Evolutionary conservation across 92 coral and sea anemone species (phyloP).

Genomic region (Phenganax stokvisi): DNA sequence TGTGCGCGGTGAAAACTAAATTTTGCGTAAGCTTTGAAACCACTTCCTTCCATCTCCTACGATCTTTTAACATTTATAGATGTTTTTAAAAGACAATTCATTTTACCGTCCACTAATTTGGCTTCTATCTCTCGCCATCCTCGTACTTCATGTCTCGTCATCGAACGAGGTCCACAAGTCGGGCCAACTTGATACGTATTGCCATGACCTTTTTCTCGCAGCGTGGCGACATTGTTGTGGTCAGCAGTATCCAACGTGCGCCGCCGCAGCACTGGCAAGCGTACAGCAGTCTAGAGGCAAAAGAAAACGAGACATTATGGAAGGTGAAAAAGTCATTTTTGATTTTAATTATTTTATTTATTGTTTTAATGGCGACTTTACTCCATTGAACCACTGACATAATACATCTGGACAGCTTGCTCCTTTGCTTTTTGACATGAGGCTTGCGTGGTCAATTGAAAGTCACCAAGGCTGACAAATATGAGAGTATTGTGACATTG

Average conservation of each 20-base stretch:
- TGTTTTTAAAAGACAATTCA: too few relatives aligned
- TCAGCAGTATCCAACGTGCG: conserved; percentile 14
- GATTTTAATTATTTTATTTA: not conserved
- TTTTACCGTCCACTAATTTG: not conserved
- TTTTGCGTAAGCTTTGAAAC: too few relatives aligned
- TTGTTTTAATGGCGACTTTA: too few relatives aligned
- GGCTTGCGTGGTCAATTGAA: too few relatives aligned
- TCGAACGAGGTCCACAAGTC: conserved; percentile 19
- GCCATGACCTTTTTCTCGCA: not conserved
- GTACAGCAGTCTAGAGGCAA: conserved; percentile 13
- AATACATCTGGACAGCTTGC: too few relatives aligned
- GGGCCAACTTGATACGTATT: conserved; percentile 8
- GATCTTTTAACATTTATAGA: too few relatives aligned
- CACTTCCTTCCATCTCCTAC: too few relatives aligned
- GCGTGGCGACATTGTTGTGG: conserved; percentile 38
- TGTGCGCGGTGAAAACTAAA: too few relatives aligned
- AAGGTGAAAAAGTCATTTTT: not conserved
- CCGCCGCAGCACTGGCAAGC: conserved; percentile 13
- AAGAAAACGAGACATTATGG: conserved; percentile 1
- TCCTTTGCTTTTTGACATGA: too few relatives aligned
- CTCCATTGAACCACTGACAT: too few relatives aligned
- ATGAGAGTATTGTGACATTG: too few relatives aligned
- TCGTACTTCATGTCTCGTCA: conserved; percentile 18
- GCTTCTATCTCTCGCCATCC: not conserved
- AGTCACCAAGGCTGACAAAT: too few relatives aligned